These are phyloP conservation scores for Lepidotrigona ventralis DNA, from an alignment of 1,140 invertebrate genomes.

Conservation along the genomic window DNA sequence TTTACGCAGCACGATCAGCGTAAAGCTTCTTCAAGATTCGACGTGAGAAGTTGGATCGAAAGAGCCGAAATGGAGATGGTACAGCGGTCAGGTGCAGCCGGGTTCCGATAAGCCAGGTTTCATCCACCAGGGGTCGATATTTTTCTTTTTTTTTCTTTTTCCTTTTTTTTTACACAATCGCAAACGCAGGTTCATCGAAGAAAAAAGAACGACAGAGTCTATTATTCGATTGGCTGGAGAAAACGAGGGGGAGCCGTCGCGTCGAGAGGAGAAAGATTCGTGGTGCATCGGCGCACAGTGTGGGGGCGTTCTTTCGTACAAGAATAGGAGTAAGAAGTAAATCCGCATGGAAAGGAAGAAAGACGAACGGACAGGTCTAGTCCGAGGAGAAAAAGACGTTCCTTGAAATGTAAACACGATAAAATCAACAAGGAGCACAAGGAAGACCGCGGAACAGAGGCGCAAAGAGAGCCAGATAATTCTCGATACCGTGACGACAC, in stretches of 20 bases:
- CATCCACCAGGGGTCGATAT: not conserved
- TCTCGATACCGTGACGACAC: slow-evolving; percentile 71
- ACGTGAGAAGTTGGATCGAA: not conserved
- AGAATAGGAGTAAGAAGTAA: slow-evolving; percentile 53
- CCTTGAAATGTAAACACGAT: slow-evolving; percentile 71
- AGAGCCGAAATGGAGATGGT: slow-evolving; percentile 18
- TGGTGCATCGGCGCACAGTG: slow-evolving; percentile 9
- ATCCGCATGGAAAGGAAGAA: slow-evolving; percentile 42
- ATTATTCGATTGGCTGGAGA: slow-evolving; percentile 56
- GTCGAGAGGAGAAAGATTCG: slow-evolving; percentile 26
- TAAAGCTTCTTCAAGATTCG: not conserved
- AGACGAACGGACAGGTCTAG: slow-evolving; percentile 37
- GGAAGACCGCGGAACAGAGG: slow-evolving; percentile 18
- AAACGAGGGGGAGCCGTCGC: slow-evolving; percentile 12
- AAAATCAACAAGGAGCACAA: slow-evolving; percentile 68
- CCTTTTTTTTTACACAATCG: not conserved
- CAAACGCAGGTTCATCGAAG: slow-evolving; percentile 7
- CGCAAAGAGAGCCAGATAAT: slow-evolving; percentile 63
- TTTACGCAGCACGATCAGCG: not conserved
- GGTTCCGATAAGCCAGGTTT: slow-evolving; percentile 25
- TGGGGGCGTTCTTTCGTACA: slow-evolving; percentile 41
- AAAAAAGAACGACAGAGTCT: slow-evolving; percentile 28
- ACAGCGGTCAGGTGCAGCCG: not conserved
- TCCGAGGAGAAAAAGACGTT: slow-evolving; percentile 55
- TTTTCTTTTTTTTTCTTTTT: not conserved